Evolutionary conservation across 1,140 invertebrate genomes (phyloP), one percentile per base, ranked within the genome.

Genomic region (Drosophila watanabei): DNA sequence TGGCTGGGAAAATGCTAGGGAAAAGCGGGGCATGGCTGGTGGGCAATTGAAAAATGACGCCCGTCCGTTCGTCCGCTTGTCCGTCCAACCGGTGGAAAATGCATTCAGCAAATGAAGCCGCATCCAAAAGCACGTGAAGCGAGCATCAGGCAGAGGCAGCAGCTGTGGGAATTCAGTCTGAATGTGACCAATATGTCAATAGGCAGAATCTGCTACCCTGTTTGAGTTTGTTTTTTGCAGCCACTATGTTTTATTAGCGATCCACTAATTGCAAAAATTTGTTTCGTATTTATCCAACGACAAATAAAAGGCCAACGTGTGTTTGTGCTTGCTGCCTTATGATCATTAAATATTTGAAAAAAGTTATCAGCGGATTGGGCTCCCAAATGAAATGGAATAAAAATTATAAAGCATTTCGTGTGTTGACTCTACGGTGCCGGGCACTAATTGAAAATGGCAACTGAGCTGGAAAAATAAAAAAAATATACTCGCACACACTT

Each of bases 31-130:
- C 35, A 41, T 16, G 32, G 59, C 46, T 46, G 61, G 57, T 49
- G 51, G 78, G 78, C 82, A 86, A 77, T 82, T 85, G 82, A 85
- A 85, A 85, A 85, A 85, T 85, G 82, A 79, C 76, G 82, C 79
- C 54, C 56, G 60, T 43, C 24, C 24, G 48, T 49, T 8, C 24
- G 46, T 28, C n/a, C n/a, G n/a, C n/a, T n/a, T n/a, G n/a, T n/a
- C 33, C 33, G 13, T 37, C 66, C 82, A 54, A 43, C 41, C 56
- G 58, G 43, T 65, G 62, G 63, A 84, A 84, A 84, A 64, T 85
- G 82, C 82, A 85, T 85, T 85, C 83, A 80, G 62, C 66, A 80
- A 85, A 85, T 85, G 82, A 61, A 81, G 82, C 62, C 70, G 54
- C 56, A 20, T 57, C 70, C 62, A 70, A 18, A 46, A 64, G 77